Conservation (phyloP, 2,797 vertebrate genomes). For the Cuculus canorus region DNA sequence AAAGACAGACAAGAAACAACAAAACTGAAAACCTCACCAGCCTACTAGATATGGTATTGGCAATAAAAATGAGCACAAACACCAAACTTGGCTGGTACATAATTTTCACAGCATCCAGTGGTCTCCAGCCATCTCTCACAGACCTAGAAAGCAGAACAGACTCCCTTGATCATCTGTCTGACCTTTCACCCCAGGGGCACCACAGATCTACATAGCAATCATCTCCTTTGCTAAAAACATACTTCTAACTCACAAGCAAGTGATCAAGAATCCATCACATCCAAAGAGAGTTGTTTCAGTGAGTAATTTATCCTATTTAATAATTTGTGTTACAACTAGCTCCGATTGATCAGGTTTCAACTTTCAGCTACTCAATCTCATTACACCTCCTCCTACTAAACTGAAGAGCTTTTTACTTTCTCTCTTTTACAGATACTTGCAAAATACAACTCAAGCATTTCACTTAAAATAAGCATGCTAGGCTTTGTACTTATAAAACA, state of each 20-base stretch:
- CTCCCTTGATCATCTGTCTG: background rate
- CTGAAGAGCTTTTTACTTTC: background rate
- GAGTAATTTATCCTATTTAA: constrained; percentile 10
- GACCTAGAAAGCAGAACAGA: background rate
- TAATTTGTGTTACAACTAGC: constrained; percentile 19
- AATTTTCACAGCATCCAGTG: background rate
- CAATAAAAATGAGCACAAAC: background rate
- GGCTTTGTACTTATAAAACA: background rate
- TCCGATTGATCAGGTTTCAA: constrained; percentile 17
- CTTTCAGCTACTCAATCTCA: background rate
- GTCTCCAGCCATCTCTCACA: background rate
- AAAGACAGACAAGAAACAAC: background rate
- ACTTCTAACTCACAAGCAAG: background rate
- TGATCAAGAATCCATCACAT: background rate
- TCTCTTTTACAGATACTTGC: background rate
- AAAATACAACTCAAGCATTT: background rate
- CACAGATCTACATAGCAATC: background rate
- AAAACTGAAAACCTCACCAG: background rate
- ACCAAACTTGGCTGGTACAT: background rate
- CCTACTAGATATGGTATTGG: background rate
- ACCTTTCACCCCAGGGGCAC: background rate
- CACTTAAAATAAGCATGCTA: background rate
- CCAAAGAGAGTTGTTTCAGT: background rate
- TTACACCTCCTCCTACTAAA: background rate
- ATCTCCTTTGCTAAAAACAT: background rate